phyloP scores from a whole-genome alignment of 1,140 invertebrate genomes.

The Cyrtorhinus lividipennis region DNA sequence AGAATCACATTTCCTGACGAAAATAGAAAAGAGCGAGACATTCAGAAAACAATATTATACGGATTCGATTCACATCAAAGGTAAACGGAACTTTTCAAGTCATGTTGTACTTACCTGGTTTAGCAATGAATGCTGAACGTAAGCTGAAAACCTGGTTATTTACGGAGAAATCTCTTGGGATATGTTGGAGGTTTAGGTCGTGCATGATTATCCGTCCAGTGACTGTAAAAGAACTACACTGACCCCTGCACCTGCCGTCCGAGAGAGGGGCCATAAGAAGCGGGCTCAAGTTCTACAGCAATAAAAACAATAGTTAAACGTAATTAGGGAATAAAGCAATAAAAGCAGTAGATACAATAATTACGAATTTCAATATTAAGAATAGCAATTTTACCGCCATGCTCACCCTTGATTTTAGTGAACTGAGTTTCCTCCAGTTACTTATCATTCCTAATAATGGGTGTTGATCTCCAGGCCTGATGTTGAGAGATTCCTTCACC shows the following conservation, averaged over 20 bases:
- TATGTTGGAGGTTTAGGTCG: constrained; percentile 84
- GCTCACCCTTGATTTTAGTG: constrained; percentile 24
- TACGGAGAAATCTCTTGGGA: constrained; percentile 65
- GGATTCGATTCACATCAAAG: background rate
- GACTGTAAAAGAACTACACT: constrained; percentile 58
- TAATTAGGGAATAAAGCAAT: background rate
- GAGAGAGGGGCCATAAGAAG: constrained; percentile 12
- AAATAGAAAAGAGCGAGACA: too few species aligned
- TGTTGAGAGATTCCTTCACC: constrained; percentile 18
- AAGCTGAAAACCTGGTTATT: constrained; percentile 25
- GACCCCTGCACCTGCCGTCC: constrained; percentile 48
- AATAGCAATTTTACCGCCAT: background rate
- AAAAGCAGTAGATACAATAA: too few species aligned
- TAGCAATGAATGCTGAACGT: constrained; percentile 30
- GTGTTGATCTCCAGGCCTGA: constrained; percentile 14
- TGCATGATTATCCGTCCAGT: constrained; percentile 85
- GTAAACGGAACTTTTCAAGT: too few species aligned
- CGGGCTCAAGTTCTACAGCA: constrained; percentile 21
- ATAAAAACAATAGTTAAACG: background rate
- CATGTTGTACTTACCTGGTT: constrained; percentile 20
- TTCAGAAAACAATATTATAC: background rate
- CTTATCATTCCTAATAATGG: constrained; percentile 17
- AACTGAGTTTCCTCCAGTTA: constrained; percentile 24
- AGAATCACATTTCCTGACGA: constrained; percentile 53
- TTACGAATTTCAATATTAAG: background rate